A percentile compares a stretch with the other conserved stretches of the same genome.
These are phyloP conservation scores for Brachypalpus laphriformis DNA, from an alignment of 2,888 invertebrate species.

Conservation along the genomic window DNA sequence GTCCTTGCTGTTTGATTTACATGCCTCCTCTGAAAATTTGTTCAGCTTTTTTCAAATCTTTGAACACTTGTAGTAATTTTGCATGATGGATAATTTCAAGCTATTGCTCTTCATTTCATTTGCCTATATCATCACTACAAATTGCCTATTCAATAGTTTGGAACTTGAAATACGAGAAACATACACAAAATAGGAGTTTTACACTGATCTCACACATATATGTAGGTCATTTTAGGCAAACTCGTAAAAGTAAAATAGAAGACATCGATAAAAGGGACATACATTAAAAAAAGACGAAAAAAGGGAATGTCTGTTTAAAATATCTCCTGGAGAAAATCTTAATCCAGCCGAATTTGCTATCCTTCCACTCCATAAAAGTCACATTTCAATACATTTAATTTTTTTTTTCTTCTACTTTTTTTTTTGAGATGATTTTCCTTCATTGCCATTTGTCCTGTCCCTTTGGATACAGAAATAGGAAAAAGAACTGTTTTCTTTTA, in stretches of 20 bases:
- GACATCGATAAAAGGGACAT: conserved; percentile 3
- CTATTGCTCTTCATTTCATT: neutral
- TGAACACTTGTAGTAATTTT: neutral
- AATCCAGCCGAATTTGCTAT: conserved; percentile 53
- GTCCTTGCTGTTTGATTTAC: too few relatives aligned
- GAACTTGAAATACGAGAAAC: neutral
- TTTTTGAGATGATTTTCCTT: conserved; percentile 32
- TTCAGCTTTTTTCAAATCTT: neutral
- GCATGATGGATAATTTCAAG: neutral
- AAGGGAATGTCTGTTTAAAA: conserved; percentile 17
- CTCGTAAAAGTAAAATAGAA: conserved; percentile 13
- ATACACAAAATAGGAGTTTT: neutral
- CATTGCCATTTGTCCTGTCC: conserved; percentile 48
- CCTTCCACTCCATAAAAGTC: conserved; percentile 63
- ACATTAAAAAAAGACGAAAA: conserved; percentile 7
- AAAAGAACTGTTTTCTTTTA: conserved; percentile 44
- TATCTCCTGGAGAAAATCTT: conserved; percentile 36
- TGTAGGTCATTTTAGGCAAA: conserved; percentile 9
- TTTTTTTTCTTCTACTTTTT: conserved; percentile 44
- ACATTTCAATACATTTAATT: conserved; percentile 58
- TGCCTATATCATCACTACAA: neutral
- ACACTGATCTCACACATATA: neutral
- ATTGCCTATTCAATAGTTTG: neutral
- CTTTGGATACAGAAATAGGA: conserved; percentile 25
- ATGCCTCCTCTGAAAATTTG: too few relatives aligned